Evolutionary conservation across 2,113 vertebrate genomes (phyloP).

Genomic region (Trichechus manatus): DNA sequence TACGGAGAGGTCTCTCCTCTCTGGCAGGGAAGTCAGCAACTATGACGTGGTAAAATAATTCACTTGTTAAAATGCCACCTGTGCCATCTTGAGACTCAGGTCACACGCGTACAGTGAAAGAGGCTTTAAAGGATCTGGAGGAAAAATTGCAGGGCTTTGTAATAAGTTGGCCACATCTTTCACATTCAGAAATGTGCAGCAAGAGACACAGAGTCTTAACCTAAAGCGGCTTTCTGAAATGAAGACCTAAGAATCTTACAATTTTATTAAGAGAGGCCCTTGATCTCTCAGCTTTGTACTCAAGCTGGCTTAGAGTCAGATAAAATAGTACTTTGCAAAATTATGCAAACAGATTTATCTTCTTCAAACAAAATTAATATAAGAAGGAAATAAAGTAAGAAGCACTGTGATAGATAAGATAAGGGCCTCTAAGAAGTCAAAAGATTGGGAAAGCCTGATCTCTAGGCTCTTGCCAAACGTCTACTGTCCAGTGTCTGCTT

Average conservation of each 20-base stretch:
- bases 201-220: neutral
- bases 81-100: neutral
- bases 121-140: neutral
- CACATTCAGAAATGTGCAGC: neutral
- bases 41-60: neutral
- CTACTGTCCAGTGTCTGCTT: neutral
- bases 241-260: neutral
- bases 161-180: neutral
- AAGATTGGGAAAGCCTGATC: neutral
- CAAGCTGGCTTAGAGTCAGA: neutral
- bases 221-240: neutral
- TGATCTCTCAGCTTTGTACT: neutral
- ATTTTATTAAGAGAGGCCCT: neutral
- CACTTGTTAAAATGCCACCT: too few relatives aligned
- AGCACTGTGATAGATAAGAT: neutral
- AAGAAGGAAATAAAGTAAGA: neutral
- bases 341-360: neutral
- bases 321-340: neutral
- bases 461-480: neutral
- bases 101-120: fast-evolving
- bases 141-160: neutral
- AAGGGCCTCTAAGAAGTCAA: neutral
- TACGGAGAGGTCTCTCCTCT: too few relatives aligned
- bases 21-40: too few relatives aligned
- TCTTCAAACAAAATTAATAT: neutral